These are phyloP conservation scores for Platypus cylindrus DNA, from an alignment of 2,888 invertebrate species.

Conservation along the genomic window DNA sequence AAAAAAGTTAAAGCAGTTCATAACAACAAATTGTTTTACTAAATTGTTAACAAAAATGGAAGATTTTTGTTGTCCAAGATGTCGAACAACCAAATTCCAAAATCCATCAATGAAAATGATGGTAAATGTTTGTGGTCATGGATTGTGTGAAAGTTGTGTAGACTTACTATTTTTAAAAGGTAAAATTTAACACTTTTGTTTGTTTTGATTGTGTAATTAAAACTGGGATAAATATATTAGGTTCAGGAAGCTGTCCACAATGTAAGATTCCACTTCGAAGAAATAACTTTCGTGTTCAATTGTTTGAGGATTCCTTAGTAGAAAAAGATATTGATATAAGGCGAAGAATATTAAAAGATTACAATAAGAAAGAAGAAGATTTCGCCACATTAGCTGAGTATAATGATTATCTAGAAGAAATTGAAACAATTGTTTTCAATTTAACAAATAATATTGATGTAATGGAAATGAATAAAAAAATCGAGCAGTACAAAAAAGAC, in stretches of 20 bases:
- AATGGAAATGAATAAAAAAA: constrained; percentile 75
- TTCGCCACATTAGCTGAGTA: constrained; percentile 57
- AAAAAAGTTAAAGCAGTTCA: too few relatives aligned
- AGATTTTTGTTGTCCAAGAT: constrained; percentile 84
- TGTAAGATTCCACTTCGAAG: constrained; percentile 80
- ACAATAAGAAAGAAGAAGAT: constrained; percentile 91
- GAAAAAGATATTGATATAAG: constrained; percentile 97
- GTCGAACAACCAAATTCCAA: constrained; percentile 93
- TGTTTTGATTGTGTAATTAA: constrained; percentile 1
- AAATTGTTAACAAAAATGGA: constrained; percentile 52
- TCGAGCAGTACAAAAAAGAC: constrained; percentile 83
- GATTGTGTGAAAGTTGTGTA: constrained; percentile 94
- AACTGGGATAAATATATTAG: constrained; percentile 34
- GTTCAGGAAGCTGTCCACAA: constrained; percentile 89
- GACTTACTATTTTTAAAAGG: constrained; percentile 93
- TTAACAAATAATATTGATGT: constrained; percentile 81
- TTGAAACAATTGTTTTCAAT: constrained; percentile 86
- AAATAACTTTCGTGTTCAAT: constrained; percentile 83
- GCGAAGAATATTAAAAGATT: constrained; percentile 76
- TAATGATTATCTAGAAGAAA: constrained; percentile 76
- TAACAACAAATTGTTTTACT: too few relatives aligned
- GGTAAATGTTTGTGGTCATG: constrained; percentile 98
- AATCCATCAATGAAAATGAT: constrained; percentile 93
- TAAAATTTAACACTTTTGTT: constrained; percentile 23
- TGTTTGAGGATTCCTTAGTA: constrained; percentile 91